A percentile compares a stretch with the other conserved stretches of the same genome.
phyloP scores from a whole-genome alignment of 2,113 vertebrate species.

The Picathartes gymnocephalus region DNA sequence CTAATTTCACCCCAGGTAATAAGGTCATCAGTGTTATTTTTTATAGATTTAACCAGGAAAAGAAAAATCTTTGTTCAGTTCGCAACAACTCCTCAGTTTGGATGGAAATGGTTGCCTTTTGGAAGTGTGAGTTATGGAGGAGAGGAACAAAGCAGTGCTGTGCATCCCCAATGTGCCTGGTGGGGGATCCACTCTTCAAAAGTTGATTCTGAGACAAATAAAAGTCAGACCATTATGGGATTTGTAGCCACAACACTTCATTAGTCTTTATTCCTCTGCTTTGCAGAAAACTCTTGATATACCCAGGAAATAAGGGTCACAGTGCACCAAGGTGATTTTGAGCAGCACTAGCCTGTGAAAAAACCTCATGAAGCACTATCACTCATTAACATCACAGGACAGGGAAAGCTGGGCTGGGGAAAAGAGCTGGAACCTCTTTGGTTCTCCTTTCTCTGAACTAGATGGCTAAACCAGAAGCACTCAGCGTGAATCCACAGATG shows the following conservation, averaged over 20 bases:
- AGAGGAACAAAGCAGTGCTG: background rate
- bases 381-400: background rate
- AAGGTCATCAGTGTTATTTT: background rate
- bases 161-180: rapidly evolving
- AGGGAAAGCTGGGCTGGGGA: background rate
- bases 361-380: background rate
- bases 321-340: slow-evolving; percentile 11
- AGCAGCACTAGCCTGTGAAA: slow-evolving; percentile 2
- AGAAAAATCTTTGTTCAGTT: background rate
- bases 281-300: background rate
- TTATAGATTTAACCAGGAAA: background rate
- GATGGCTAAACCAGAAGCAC: background rate
- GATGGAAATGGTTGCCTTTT: background rate
- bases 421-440: background rate
- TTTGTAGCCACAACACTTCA: background rate
- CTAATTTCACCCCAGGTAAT: background rate
- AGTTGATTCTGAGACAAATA: background rate
- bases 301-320: background rate
- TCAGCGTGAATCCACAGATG: background rate
- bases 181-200: background rate
- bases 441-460: background rate
- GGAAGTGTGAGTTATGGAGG: background rate
- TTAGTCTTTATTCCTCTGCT: background rate
- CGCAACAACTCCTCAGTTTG: background rate
- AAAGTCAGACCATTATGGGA: background rate